Evolutionary conservation across 2,797 vertebrate species (phyloP), one percentile per base, ranked within the genome.

Genomic region (Trichosurus vulpecula): DNA sequence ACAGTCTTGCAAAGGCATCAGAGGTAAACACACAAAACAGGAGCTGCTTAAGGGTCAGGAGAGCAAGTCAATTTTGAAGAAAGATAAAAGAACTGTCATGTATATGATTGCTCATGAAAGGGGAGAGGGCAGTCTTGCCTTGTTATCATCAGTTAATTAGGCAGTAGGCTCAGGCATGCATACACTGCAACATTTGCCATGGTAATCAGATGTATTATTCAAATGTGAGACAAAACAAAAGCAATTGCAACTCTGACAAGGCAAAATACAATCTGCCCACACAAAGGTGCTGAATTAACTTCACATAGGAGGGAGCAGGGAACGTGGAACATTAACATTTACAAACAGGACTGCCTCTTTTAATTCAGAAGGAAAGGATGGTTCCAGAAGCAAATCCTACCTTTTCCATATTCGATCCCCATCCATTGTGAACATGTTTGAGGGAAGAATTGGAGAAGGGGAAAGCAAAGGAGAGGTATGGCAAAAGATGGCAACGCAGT

Each of bases 121-220:
- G 98, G 97, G 98, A 98, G 98, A 98, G 99, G 99, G 98, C 98
- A 98, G 98, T 97, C 97, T 98, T 98, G 98, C 98, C 98, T 99
- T 98, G 98, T 99, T 99, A 98, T 99, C 99, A 98, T 98, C 99
- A 98, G 98, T 98, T 99, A 99, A 99, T 99, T 99, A 99, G 99
- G 98, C 98, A 98, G 98, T 98, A 98, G 98, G 99, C 98, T 97
- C 98, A 98, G 98, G 98, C 98, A 94, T 97, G 98, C 98, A 96
- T 56, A 98, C 94, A 93, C 97, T 31, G 93, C 98, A 98, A 98
- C 98, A 97, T 98, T 98, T 97, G 97, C 98, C 98, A 98, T 97
- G 98, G 98, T 98, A 99, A 99, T 99, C 98, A 98, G 98, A 99
- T 98, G 98, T 98, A 98, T 98, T 99, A 99, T 99, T 99, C 98